Percentiles rank a stretch among this genome's conserved stretches.
Evolutionary conservation across 2,113 vertebrate species (phyloP).

Genomic region (Gracilinanus agilis): DNA sequence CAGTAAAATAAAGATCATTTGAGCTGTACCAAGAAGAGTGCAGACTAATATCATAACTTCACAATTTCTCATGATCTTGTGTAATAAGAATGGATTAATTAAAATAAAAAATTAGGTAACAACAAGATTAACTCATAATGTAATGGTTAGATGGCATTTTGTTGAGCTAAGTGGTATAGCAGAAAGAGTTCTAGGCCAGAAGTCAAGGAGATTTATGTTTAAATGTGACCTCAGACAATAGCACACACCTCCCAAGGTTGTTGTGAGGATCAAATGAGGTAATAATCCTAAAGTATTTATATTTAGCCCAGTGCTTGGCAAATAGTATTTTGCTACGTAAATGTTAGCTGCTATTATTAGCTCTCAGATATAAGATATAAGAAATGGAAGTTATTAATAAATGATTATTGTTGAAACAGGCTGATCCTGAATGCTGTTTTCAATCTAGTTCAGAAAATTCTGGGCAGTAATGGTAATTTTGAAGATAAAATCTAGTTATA

Average conservation of each 20-base stretch:
- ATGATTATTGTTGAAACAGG: not conserved
- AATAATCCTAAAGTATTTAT: not conserved
- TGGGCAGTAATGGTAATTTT: not conserved
- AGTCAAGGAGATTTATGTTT: no score
- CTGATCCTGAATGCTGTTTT: not conserved
- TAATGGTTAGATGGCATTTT: no score
- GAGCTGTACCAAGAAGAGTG: constrained; percentile 19
- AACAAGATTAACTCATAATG: not conserved
- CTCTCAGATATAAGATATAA: not conserved
- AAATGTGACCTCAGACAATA: not conserved
- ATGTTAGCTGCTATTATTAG: not conserved
- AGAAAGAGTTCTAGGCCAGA: no score
- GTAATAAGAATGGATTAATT: not conserved
- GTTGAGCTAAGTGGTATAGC: no score
- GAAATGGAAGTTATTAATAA: not conserved
- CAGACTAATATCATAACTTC: not conserved
- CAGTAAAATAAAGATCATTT: constrained; percentile 2
- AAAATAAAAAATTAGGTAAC: not conserved
- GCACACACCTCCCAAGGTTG: not conserved
- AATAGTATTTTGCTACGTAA: not conserved
- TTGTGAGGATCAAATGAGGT: not conserved
- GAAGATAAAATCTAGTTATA: not conserved
- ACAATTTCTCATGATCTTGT: not conserved
- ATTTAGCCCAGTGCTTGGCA: not conserved
- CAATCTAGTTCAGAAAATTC: not conserved